Conservation (phyloP, 2,888 invertebrate species). For the Trilocha varians region DNA sequence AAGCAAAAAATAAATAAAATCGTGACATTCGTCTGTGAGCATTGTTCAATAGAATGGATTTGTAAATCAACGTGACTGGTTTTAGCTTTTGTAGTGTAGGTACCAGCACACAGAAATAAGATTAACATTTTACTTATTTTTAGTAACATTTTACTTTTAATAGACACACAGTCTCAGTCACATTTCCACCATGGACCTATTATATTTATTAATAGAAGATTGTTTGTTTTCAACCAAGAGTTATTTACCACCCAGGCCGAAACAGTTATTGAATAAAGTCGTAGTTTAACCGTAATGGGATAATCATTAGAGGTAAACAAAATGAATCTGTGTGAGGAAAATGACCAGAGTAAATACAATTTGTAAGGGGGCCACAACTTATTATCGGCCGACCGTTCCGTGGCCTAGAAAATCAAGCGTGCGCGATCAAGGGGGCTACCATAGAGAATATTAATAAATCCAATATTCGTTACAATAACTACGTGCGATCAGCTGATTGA, state of each 20-base stretch:
- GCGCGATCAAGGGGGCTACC: conserved; percentile 31
- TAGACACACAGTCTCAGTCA: too few relatives aligned
- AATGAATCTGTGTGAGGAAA: not conserved
- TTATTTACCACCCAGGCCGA: too few relatives aligned
- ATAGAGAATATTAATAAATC: conserved; percentile 44
- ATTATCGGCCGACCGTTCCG: conserved; percentile 49
- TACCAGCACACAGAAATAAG: too few relatives aligned
- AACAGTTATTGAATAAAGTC: too few relatives aligned
- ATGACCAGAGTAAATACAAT: conserved; percentile 15
- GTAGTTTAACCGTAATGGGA: not conserved
- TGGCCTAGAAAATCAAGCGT: conserved; percentile 53
- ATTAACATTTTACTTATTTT: too few relatives aligned
- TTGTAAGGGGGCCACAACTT: conserved; percentile 35
- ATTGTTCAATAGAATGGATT: not conserved
- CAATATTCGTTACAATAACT: conserved; percentile 10
- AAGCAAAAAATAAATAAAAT: not conserved
- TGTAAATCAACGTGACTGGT: not conserved
- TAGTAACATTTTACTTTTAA: too few relatives aligned
- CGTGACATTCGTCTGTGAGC: not conserved
- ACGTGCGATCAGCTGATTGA: conserved; percentile 18
- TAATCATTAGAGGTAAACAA: not conserved
- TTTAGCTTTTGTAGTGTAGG: not conserved
- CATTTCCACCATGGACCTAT: too few relatives aligned
- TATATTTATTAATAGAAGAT: too few relatives aligned
- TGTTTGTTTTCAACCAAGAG: too few relatives aligned